Evolutionary conservation across 2,888 invertebrate species (phyloP).

Genomic region (Sminthurides aquaticus): DNA sequence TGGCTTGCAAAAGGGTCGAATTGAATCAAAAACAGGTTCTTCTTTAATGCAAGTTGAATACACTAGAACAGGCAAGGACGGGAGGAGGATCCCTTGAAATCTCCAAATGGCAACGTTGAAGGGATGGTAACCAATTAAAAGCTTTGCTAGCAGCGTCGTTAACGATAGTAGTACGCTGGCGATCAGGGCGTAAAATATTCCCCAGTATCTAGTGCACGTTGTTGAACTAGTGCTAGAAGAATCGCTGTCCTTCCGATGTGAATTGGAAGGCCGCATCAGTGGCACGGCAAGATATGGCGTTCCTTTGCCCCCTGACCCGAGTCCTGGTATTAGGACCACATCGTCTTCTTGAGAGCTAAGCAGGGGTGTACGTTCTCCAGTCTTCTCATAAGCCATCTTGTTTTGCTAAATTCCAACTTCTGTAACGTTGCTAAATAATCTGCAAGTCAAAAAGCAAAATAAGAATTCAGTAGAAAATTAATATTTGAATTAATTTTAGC

Average conservation of each 20-base stretch:
- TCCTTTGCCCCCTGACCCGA: neutral
- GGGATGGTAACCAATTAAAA: slow-evolving; percentile 30
- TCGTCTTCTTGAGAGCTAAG: slow-evolving; percentile 1
- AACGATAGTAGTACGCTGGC: slow-evolving; percentile 34
- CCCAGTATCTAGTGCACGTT: slow-evolving; percentile 10
- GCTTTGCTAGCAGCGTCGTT: slow-evolving; percentile 29
- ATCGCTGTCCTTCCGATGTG: neutral
- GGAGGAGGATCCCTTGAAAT: slow-evolving; percentile 35
- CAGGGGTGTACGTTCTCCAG: neutral
- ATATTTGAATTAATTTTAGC: no score
- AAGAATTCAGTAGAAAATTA: no score
- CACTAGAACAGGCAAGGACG: slow-evolving; percentile 26
- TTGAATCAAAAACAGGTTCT: slow-evolving; percentile 27
- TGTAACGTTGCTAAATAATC: no score
- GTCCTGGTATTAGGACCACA: neutral
- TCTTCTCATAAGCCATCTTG: no score
- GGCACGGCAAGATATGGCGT: neutral
- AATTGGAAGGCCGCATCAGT: neutral
- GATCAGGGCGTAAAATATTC: slow-evolving; percentile 31
- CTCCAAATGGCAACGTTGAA: slow-evolving; percentile 32
- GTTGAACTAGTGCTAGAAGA: neutral
- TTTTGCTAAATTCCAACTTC: no score
- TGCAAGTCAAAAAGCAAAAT: no score
- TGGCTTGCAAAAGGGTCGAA: slow-evolving; percentile 16
- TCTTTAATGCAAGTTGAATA: slow-evolving; percentile 22